Conservation (phyloP, 2,888 invertebrate species). For the Drosophila mettleri region DNA sequence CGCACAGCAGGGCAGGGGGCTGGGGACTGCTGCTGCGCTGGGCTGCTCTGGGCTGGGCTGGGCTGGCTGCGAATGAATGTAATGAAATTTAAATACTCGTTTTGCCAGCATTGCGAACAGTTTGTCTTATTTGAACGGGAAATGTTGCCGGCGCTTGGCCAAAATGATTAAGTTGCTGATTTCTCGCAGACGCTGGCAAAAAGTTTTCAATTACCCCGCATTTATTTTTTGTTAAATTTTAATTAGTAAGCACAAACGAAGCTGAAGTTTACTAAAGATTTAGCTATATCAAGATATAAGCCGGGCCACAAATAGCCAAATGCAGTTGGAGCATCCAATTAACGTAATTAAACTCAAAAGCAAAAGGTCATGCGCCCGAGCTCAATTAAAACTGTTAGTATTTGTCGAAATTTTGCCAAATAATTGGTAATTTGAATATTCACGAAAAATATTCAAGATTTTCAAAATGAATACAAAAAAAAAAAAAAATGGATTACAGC, state of each 20-base stretch:
- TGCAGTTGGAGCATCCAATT: constrained; percentile 27
- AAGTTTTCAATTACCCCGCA: constrained; percentile 79
- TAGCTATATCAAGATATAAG: constrained; percentile 14
- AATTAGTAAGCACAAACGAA: constrained; percentile 57
- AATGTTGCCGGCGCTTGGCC: constrained; percentile 14
- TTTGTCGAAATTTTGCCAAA: not conserved
- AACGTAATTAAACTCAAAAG: constrained; percentile 9
- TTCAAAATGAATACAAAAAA: too few relatives aligned
- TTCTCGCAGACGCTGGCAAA: constrained; percentile 57
- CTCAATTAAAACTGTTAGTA: not conserved
- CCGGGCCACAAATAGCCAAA: not conserved
- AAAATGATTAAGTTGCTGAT: constrained; percentile 69
- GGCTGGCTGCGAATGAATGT: constrained; percentile 50
- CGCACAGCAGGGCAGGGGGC: not conserved
- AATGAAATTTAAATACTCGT: constrained; percentile 70
- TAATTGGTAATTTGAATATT: constrained; percentile 10
- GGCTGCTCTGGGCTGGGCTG: not conserved
- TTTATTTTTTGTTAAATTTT: constrained; percentile 77
- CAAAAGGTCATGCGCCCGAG: not conserved
- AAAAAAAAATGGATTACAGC: too few relatives aligned
- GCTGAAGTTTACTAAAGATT: constrained; percentile 3
- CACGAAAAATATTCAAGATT: not conserved
- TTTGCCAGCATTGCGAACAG: constrained; percentile 48
- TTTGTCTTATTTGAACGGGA: constrained; percentile 37
- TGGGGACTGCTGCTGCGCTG: not conserved